phyloP scores from a whole-genome alignment of 1,140 invertebrate species.

The Drosophila nannoptera region DNA sequence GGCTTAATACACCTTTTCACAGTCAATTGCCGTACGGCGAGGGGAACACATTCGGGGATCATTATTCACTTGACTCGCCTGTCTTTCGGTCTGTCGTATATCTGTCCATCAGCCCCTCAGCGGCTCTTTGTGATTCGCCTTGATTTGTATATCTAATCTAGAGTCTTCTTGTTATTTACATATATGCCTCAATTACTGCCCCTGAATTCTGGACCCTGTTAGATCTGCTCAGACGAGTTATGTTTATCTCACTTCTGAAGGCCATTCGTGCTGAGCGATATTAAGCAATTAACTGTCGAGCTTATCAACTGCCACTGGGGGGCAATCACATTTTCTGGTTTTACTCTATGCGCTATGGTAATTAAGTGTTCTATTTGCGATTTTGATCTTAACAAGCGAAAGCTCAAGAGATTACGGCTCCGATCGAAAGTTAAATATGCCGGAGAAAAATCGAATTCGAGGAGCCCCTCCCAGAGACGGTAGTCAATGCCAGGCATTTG shows the following conservation, averaged over 20 bases:
- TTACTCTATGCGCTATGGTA: too few relatives aligned
- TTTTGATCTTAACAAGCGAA: too few relatives aligned
- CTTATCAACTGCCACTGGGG: slow-evolving; percentile 5
- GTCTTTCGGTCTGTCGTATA: too few relatives aligned
- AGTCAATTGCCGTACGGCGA: slow-evolving; percentile 64
- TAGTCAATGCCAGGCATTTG: too few relatives aligned
- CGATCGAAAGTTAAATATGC: too few relatives aligned
- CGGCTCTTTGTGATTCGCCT: slow-evolving; percentile 14
- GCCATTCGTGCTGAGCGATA: slow-evolving; percentile 2
- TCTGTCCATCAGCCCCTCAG: slow-evolving; percentile 4
- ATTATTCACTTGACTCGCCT: slow-evolving; percentile 30
- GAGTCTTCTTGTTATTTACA: neutral
- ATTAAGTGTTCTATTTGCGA: too few relatives aligned
- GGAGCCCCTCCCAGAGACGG: too few relatives aligned
- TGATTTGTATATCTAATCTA: slow-evolving; percentile 37
- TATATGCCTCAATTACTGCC: slow-evolving; percentile 6
- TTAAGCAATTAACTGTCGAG: neutral
- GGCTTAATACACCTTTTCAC: slow-evolving; percentile 47
- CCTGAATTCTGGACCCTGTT: slow-evolving; percentile 21
- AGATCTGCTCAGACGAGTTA: slow-evolving; percentile 4
- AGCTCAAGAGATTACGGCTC: too few relatives aligned
- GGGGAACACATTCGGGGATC: neutral
- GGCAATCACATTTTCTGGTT: too few relatives aligned
- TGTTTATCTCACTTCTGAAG: slow-evolving; percentile 10
- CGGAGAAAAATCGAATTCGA: too few relatives aligned